phyloP scores from a whole-genome alignment of 2,113 vertebrate genomes.

The Rhinogobius similis region DNA sequence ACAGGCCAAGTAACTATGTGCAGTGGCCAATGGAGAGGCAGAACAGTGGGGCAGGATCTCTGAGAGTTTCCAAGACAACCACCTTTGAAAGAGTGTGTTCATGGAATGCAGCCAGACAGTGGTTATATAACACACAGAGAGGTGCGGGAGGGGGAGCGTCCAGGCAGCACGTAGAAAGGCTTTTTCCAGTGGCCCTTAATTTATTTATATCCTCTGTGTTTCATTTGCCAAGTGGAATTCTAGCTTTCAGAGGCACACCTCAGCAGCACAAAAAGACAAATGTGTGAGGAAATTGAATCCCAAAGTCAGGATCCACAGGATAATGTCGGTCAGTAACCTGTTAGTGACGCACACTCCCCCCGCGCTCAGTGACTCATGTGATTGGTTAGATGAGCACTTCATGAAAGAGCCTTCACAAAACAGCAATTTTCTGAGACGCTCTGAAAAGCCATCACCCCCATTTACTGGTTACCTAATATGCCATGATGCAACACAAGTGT shows the following conservation, averaged over 20 bases:
- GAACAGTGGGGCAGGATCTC: slow-evolving; percentile 39
- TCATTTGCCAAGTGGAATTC: slow-evolving; percentile 31
- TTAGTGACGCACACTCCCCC: slow-evolving; percentile 39
- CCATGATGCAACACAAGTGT: slow-evolving; percentile 53
- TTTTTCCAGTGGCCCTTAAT: slow-evolving; percentile 59
- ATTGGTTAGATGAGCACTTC: slow-evolving; percentile 39
- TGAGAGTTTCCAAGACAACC: slow-evolving; percentile 72
- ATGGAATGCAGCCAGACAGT: slow-evolving; percentile 75
- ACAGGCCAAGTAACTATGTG: slow-evolving; percentile 10
- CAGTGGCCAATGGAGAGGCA: slow-evolving; percentile 55
- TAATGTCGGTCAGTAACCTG: slow-evolving; percentile 17
- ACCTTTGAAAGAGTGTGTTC: slow-evolving; percentile 75
- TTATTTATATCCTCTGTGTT: slow-evolving; percentile 60
- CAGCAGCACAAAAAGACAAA: slow-evolving; percentile 4
- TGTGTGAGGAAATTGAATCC: not conserved
- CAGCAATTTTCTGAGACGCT: slow-evolving; percentile 43
- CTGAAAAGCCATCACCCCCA: slow-evolving; percentile 36
- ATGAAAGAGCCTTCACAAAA: slow-evolving; percentile 47
- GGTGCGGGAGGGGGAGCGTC: slow-evolving; percentile 42
- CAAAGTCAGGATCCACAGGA: slow-evolving; percentile 12
- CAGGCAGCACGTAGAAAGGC: slow-evolving; percentile 53
- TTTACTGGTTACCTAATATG: slow-evolving; percentile 66
- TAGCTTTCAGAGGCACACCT: slow-evolving; percentile 12
- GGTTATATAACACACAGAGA: slow-evolving; percentile 79
- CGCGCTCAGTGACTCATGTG: slow-evolving; percentile 28